These are phyloP conservation scores for Paramuricea clavata DNA, from an alignment of 92 coral and sea anemone genomes.

Conservation along the genomic window DNA sequence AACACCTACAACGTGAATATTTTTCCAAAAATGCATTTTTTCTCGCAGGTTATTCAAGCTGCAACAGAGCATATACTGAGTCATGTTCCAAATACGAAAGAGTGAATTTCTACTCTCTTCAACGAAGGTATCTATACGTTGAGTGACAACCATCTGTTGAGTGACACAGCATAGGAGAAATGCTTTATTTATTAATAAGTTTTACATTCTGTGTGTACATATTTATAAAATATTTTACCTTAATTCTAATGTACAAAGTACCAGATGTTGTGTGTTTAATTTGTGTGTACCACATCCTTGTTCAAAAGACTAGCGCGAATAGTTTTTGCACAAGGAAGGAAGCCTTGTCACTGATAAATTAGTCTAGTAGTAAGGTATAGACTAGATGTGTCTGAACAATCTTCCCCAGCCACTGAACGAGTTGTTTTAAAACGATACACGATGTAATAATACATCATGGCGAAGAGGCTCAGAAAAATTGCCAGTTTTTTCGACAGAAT, in stretches of 20 bases:
- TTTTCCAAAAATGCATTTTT: neutral
- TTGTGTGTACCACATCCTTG: neutral
- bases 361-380: too few species aligned
- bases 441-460: too few species aligned
- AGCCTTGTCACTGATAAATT: too few species aligned
- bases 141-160: neutral
- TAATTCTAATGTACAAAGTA: neutral
- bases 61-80: conserved; percentile 39
- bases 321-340: neutral
- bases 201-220: neutral
- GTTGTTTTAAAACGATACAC: neutral
- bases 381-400: too few species aligned
- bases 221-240: neutral
- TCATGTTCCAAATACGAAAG: conserved; percentile 26
- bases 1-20: too few species aligned
- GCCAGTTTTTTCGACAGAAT: too few species aligned
- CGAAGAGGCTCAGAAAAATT: too few species aligned
- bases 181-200: neutral
- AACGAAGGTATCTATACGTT: neutral
- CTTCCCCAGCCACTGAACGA: too few species aligned
- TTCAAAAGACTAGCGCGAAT: neutral
- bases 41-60: conserved; percentile 33
- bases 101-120: neutral
- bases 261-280: neutral
- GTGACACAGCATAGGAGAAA: neutral